Base-by-base conservation (phyloP, 2,888 invertebrate genomes). In the Calliphora vomitoria region DNA sequence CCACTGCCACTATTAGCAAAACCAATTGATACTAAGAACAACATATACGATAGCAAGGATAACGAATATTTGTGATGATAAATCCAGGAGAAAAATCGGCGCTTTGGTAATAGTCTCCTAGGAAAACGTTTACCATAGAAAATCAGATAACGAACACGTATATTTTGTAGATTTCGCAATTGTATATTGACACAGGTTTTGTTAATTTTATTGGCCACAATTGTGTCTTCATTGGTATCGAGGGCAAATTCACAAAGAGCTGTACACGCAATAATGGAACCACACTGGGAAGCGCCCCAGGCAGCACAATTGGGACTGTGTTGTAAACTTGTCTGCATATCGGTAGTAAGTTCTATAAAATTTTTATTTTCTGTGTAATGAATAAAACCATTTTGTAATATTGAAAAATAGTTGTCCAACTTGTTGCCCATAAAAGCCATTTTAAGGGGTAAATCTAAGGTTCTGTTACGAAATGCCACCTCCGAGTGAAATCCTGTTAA, bases 211-310 rank as follows among this genome's bases (percentile, higher is more conserved):
- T 78, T 78, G 0, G 60, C 0, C 13, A 80, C 68, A 62, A 91
- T 89, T 88, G 62, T 44, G 15, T 84, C 81, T 10, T 41, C 20
- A 53, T 89, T 95, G 1, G 96, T 95, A 91, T 97, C 95, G 93
- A 97, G 95, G 68, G 97, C 95, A 76, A 97, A 95, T 94, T 98
- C 97, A 93, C 97, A 97, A 86, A 98, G 94, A 3, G 97, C 97
- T 68, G 98, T 95, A 91, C 97, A 96, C 58, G 97, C 96, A 74
- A 97, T 94, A 88, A 96, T 95, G n/a, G 95, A 95, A 2, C 98
- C 98, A 74, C 97, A 95, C 84, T 95, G 93, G 90, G 97, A 97
- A 11, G 95, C 95, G 35, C 96, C 95, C 97, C 98, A 97, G 13
- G 96, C 95, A 91, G 95, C 95, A n/a, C 95, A 96, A 88, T 95